Base-by-base conservation (phyloP, 92 coral and sea anemone genomes). In the Umimayanthus kanabou region DNA sequence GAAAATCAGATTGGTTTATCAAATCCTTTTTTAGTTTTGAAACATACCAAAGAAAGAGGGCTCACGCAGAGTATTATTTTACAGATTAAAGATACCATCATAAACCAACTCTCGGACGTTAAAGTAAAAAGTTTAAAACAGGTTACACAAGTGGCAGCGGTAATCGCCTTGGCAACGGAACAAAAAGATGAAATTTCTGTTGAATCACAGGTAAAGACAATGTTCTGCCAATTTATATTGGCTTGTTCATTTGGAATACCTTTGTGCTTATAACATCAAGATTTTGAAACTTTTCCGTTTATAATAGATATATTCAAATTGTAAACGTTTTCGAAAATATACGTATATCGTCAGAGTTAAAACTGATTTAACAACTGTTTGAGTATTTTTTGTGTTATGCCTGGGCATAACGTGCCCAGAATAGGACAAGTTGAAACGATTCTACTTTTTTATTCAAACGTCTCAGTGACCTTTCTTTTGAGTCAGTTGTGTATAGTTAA, bases 141-240 rank as follows among this genome's bases (percentile, higher is more conserved):
- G 79, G 94, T 95, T 39, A 95, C 96, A 4, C 96, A 93, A 88
- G 82, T 95, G 70, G 94, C 98, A 23, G 93, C 92, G 11, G 94
- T 95, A 23, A 93, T 95, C 49, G 94, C 96, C 49, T 69, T 95
- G 85, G 98, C 98, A 76, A 95, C 96, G 0, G 93, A 91, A 6
- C 92, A 95, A 71, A 87, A 92, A 73, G 98, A 95, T 75, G 98
- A 95, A 84, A 93, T 95, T 16, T 95, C 98, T 2, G 90, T 91
- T 75, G 82, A 88, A 72, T 93, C 98, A 26, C 98, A 95, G 92
- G 98, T 95, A 55, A 61, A 5, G 4, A 61, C 25, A 23, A 20
- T 25, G 25, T 61, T 61, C 4, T 61, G n/a, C 26, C 1, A 1
- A 0, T 61, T 5, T 20, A 9, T 61, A 0, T 5, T 22, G 26